Conservation (phyloP, 2,888 invertebrate species). For the Lucinisca nassula region DNA sequence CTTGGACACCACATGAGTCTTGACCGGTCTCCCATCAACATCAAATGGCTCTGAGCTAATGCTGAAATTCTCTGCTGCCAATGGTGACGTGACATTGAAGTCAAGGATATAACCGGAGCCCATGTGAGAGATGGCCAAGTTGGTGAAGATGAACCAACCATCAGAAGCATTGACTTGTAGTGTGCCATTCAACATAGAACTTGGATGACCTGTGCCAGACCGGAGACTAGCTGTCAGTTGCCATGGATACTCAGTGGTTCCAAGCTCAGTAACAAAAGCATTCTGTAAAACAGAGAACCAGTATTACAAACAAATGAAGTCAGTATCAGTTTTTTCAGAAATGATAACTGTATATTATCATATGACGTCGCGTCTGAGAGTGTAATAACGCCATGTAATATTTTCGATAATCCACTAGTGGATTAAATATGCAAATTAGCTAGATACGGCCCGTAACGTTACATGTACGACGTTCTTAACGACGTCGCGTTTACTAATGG, state of each 20-base stretch:
- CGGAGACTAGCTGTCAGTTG: constrained; percentile 78
- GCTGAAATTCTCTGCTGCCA: constrained; percentile 73
- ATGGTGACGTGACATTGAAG: constrained; percentile 77
- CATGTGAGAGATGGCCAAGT: constrained; percentile 79
- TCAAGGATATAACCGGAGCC: constrained; percentile 79
- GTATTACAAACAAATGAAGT: too few relatives aligned
- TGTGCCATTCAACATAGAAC: constrained; percentile 76
- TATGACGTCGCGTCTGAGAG: too few relatives aligned
- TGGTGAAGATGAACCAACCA: constrained; percentile 85
- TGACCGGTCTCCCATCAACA: constrained; percentile 68
- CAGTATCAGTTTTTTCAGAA: too few relatives aligned
- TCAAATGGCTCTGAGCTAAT: constrained; percentile 63
- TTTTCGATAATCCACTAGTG: too few relatives aligned
- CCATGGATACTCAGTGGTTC: constrained; percentile 80
- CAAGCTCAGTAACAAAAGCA: constrained; percentile 61
- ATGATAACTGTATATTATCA: too few relatives aligned
- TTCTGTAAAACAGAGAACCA: constrained; percentile 54
- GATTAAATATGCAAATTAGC: too few relatives aligned
- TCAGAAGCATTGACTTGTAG: constrained; percentile 72
- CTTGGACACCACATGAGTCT: constrained; percentile 44
- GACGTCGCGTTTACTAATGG: too few relatives aligned
- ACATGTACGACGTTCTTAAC: too few relatives aligned
- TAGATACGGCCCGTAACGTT: too few relatives aligned
- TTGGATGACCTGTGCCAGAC: constrained; percentile 70
- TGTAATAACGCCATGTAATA: too few relatives aligned